Conservation (phyloP, 2,888 invertebrate species). For the Lamellibrachia satsuma region DNA sequence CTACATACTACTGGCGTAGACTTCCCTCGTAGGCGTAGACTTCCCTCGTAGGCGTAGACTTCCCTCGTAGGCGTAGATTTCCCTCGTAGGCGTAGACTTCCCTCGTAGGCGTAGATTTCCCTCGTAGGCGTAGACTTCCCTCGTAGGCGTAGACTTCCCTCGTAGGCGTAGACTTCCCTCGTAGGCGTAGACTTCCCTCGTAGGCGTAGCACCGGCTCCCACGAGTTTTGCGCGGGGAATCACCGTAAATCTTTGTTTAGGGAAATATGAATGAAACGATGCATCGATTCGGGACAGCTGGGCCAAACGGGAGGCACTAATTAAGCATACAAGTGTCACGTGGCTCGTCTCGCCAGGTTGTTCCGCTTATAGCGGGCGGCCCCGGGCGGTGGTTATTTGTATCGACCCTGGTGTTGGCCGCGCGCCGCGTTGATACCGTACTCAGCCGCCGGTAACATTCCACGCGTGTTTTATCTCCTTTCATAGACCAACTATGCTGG, state of each 20-base stretch:
- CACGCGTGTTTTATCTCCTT: constrained; percentile 7
- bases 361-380: background rate
- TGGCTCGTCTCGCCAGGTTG: background rate
- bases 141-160: background rate
- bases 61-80: no score
- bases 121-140: background rate
- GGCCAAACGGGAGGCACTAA: background rate
- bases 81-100: no score
- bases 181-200: background rate
- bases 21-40: no score
- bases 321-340: background rate
- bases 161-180: background rate
- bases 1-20: no score
- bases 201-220: background rate
- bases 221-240: background rate
- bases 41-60: no score
- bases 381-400: background rate
- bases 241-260: background rate
- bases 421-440: background rate
- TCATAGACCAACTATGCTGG: background rate
- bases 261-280: background rate
- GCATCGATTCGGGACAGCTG: background rate
- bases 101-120: background rate
- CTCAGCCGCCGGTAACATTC: background rate
- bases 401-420: background rate